Conservation (phyloP, 2,888 invertebrate species). For the Parnassius mnemosyne region DNA sequence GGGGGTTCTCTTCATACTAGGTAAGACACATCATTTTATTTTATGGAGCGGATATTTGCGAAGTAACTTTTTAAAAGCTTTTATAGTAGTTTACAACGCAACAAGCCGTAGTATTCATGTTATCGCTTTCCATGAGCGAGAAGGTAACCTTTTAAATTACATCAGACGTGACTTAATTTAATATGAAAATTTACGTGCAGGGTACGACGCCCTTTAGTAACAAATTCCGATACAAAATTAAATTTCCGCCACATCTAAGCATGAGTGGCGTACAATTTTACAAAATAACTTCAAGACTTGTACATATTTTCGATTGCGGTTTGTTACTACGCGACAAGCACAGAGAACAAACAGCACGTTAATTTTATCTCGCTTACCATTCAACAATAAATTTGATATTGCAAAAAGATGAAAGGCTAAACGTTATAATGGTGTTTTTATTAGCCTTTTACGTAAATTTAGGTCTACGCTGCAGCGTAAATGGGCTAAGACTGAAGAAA, state of each 20-base stretch:
- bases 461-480: too few species aligned
- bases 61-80: too few species aligned
- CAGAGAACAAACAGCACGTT: neutral
- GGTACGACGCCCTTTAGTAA: neutral
- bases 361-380: neutral
- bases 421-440: too few species aligned
- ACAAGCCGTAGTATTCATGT: conserved; percentile 8
- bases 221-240: neutral
- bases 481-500: too few species aligned
- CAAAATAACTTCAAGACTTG: neutral
- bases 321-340: neutral
- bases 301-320: neutral
- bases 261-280: neutral
- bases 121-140: neutral
- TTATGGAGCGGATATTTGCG: too few species aligned
- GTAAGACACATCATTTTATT: too few species aligned
- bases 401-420: too few species aligned
- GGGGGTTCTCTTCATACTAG: too few species aligned
- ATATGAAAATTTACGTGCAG: neutral
- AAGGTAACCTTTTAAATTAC: conserved; percentile 5
- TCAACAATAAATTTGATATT: neutral
- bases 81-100: conserved; percentile 4
- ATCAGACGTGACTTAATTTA: conserved; percentile 5
- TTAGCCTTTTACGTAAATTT: too few species aligned
- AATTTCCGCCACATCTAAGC: neutral